Evolutionary conservation across 2,888 invertebrate species (phyloP).

Genomic region (Leptopilina myrica): DNA sequence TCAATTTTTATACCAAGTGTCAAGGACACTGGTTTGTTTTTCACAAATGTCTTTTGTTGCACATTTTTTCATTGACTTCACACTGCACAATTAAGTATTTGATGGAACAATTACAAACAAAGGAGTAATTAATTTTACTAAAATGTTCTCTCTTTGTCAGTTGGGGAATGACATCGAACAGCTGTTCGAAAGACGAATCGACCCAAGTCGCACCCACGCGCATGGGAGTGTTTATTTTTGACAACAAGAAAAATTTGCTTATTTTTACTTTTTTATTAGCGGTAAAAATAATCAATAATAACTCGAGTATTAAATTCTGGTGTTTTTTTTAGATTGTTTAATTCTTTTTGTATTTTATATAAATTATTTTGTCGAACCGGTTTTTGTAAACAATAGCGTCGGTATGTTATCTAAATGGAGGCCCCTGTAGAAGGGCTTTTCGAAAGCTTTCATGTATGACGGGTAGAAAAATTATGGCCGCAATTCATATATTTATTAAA

Average conservation of each 20-base stretch:
- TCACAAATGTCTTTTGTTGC: background rate
- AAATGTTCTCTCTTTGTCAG: background rate
- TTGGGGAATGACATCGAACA: background rate
- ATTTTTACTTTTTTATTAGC: background rate
- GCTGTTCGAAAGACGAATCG: background rate
- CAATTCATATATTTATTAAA: background rate
- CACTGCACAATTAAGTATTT: background rate
- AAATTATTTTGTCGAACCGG: background rate
- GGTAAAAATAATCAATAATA: background rate
- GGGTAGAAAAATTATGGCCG: constrained; percentile 1
- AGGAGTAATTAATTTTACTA: background rate
- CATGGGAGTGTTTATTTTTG: background rate
- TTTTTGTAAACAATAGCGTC: no score
- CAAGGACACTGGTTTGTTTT: constrained; percentile 5
- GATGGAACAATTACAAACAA: background rate
- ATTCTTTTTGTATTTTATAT: background rate
- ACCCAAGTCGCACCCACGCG: constrained; percentile 12
- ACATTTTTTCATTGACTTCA: background rate
- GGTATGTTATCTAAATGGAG: no score
- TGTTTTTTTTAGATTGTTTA: no score
- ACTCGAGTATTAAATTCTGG: background rate
- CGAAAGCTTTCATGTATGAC: background rate
- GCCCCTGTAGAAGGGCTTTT: background rate
- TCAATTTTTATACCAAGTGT: constrained; percentile 1
- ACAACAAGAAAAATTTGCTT: background rate